Evolutionary conservation across 2,113 vertebrate genomes (phyloP).

Genomic region (Trachemys scripta): DNA sequence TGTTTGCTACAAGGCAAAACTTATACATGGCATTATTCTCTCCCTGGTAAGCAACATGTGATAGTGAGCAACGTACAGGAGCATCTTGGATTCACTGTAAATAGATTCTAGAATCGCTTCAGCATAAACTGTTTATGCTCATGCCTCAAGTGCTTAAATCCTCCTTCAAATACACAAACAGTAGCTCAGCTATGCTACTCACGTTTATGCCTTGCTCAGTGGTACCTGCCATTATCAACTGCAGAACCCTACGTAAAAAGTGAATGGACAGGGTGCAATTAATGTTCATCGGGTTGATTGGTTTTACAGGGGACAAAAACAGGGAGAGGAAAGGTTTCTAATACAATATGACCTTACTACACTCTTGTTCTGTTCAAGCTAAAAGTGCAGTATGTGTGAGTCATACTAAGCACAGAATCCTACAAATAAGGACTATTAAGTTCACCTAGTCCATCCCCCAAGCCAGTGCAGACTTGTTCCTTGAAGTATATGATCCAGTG

Average conservation of each 20-base stretch:
- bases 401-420: neutral
- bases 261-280: neutral
- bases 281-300: neutral
- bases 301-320: neutral
- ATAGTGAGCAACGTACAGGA: neutral
- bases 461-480: neutral
- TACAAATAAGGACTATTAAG: neutral
- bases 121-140: neutral
- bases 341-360: neutral
- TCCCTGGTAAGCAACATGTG: slow-evolving; percentile 4
- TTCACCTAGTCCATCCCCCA: neutral
- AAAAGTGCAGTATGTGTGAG: neutral
- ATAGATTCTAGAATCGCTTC: neutral
- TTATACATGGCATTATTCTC: neutral
- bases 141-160: neutral
- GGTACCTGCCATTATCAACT: neutral
- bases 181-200: neutral
- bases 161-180: neutral
- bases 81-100: slow-evolving; percentile 12
- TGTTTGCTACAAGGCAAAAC: neutral
- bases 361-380: neutral
- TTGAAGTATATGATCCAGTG: neutral
- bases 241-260: neutral
- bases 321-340: neutral
- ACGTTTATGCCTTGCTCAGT: neutral